Evolutionary conservation across 1,140 invertebrate genomes (phyloP), one percentile per base, ranked within the genome.

Genomic region (Drosophila lini): DNA sequence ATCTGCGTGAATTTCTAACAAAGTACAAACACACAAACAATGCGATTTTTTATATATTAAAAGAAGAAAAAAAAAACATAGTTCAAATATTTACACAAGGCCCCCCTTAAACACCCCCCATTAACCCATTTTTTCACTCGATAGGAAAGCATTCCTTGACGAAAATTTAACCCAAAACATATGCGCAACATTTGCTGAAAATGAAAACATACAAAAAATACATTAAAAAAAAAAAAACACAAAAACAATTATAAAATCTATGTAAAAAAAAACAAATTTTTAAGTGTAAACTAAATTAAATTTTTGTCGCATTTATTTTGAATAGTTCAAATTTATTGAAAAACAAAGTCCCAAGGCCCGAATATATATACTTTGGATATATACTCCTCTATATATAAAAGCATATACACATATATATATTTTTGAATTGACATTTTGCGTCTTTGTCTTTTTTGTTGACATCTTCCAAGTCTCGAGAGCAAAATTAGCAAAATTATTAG

Each of bases 1-100:
- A 86, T 86, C 83, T 86, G 82, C 82, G 69, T 82, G 79, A 86
- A 88, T 86, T 86, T 88, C 82, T 86, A 86, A 83, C 82, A 86
- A 83, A 86, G 82, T 88, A 86, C 83, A 88, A 85, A 84, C 36
- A 78, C 71, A 68, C 48, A 69, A 80, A 75, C 68, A 22, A 74
- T 83, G 80, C 67, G 61, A 82, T 81, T 81, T 78, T 74, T 82
- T 79, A 69, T 60, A 60, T 75, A 74, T 68, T 62, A 15, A 15
- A 25, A 47, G 13, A 47, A n/a, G 10, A 69, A 22, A 42, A 44
- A 36, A 63, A 40, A 48, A 71, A 61, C 69, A 74, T 82, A 82
- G 80, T 79, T 83, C 80, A 82, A 83, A 82, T 82, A 82, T 82
- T 82, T 79, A 82, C 53, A 78, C 47, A 50, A 42, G 19, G n/a